Evolutionary conservation across 53 echinoderm and acorn worm species (phyloP), one percentile per base, ranked within the genome.

Genomic region (Echinarachnius parma): DNA sequence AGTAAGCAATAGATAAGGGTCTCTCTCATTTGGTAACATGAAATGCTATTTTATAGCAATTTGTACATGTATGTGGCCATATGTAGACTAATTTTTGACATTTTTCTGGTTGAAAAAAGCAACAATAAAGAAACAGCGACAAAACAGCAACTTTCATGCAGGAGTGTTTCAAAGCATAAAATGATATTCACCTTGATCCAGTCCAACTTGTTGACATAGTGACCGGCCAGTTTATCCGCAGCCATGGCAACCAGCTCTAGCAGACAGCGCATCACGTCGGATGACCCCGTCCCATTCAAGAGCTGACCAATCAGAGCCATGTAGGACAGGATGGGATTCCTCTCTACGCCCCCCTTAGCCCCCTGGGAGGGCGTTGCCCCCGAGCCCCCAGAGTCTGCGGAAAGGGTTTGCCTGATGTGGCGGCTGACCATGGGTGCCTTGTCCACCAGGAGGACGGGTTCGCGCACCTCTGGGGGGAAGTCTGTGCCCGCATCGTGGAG

Each of bases 101-200:
- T n/a, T n/a, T n/a, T n/a, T n/a, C n/a, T n/a, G n/a, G n/a, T n/a
- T n/a, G n/a, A n/a, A n/a, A n/a, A n/a, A n/a, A n/a, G n/a, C n/a
- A n/a, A n/a, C n/a, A n/a, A n/a, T n/a, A n/a, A n/a, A n/a, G n/a
- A n/a, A n/a, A n/a, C n/a, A n/a, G n/a, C n/a, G n/a, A n/a, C n/a
- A n/a, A n/a, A n/a, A n/a, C n/a, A n/a, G n/a, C n/a, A n/a, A n/a
- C n/a, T n/a, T n/a, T n/a, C n/a, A n/a, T n/a, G n/a, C n/a, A n/a
- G n/a, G n/a, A n/a, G n/a, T n/a, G n/a, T n/a, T n/a, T n/a, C n/a
- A n/a, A n/a, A n/a, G n/a, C n/a, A n/a, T n/a, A n/a, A n/a, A n/a
- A n/a, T n/a, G n/a, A n/a, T n/a, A n/a, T 44, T 16, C 66, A 94
- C 95, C 90, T 87, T 87, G 22, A 94, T 84, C 95, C 95, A 94